Base-by-base conservation (phyloP, 1,140 invertebrate species). In the Nixonia krombeini region DNA sequence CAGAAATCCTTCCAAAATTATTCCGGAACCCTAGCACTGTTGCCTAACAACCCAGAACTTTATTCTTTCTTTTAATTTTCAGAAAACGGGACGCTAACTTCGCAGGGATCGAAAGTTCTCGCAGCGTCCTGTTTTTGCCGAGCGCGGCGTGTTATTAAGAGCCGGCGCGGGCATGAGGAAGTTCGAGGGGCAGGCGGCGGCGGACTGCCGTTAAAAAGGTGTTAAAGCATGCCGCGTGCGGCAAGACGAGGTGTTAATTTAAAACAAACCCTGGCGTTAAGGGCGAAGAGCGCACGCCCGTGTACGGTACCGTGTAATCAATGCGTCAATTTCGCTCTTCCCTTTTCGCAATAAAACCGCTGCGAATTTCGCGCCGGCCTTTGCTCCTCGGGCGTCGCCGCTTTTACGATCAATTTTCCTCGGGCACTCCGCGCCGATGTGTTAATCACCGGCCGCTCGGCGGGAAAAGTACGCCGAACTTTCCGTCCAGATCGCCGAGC, bases 181-280 rank as follows among this genome's bases (percentile, higher is more conserved):
- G 51, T 61, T 70, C 42, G 58, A 64, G 55, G 65, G 55, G 56
- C 46, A 47, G 28, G 41, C 33, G 42, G 40, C 21, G 38, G 49
- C 31, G 68, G 70, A 49, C 57, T 53, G 50, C 44, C 45, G 70
- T 73, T 75, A 78, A 79, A 78, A 76, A 79, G 77, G 76, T 78
- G 77, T 76, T 79, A 79, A 79, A 78, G 76, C 69, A 70, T 76
- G 75, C 77, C 74, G 71, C 70, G 59, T 56, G 72, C 75, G 28
- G 21, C 23, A 26, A 38, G 53, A 57, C 47, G 76, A 78, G 74
- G 76, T 73, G 76, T 78, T 79, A 79, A 79, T 78, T 79, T 78
- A 79, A 79, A 79, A 78, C 76, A 79, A 78, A 79, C 74, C 70
- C 55, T 40, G 52, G 63, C 63, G 70, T 74, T 62, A 61, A n/a